Base-by-base conservation (phyloP, 2,113 vertebrate species). In the Abramis brama region DNA sequence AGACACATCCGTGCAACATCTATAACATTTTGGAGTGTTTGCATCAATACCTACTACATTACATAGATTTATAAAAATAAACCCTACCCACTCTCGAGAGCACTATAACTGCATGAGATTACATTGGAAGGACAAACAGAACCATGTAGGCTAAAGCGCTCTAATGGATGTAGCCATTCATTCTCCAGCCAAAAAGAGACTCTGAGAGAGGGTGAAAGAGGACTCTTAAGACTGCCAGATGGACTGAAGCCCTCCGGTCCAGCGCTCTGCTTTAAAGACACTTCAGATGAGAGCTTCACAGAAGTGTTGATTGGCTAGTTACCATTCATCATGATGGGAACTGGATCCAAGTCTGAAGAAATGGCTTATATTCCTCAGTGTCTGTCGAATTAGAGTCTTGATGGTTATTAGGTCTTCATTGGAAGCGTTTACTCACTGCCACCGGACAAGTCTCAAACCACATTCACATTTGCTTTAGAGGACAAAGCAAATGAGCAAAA, bases 401-500 rank as follows among this genome's bases (percentile, higher is more conserved):
- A 59, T 39, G 36, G 57, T 79, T 66, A 66, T 66, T 27, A 66
- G 59, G 60, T 70, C 79, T 27, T 76, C 55, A 86, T 19, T 82
- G 71, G 27, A 76, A 68, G 17, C 9, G 6, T 60, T 83, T 39
- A 33, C 43, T 66, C 79, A 66, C n/a, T 50, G 60, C 60, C 79
- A 80, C 23, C 1, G 59, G 23, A 64, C 36, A 7, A 52, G 64
- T 64, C 71, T 39, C 74, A 50, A 47, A 25, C 73, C 43, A 74
- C 45, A 60, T 75, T 47, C 23, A 3, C n/a, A 43, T 43, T 11
- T n/a, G 21, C 45, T 43, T 71, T 57, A 9, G 12, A 83, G 39
- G 33, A 74, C 33, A 84, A 87, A 86, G 80, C 86, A 66, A 83
- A 83, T 73, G 78, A 86, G 85, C 75, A 79, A 57, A 68, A 77